Conservation (phyloP, 2,113 vertebrate genomes). For the Passer domesticus region DNA sequence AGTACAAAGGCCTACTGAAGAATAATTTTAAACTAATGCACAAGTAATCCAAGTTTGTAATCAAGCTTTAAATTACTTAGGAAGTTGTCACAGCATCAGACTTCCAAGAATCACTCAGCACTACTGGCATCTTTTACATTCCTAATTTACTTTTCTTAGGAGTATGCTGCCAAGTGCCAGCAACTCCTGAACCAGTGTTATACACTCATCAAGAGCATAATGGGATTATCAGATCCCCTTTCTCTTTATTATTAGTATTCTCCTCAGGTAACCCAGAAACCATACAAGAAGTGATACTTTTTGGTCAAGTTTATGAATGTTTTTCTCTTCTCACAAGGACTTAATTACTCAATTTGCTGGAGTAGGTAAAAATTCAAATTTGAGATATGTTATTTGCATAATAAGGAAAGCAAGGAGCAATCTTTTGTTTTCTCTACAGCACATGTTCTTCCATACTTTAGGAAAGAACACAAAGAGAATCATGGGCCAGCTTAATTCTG, state of each 20-base stretch:
- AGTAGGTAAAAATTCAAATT: background rate
- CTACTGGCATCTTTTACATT: background rate
- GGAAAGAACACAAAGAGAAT: background rate
- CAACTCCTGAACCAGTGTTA: background rate
- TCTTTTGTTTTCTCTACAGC: background rate
- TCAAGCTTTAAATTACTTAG: background rate
- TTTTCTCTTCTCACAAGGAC: background rate
- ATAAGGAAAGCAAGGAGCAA: background rate
- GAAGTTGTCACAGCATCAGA: background rate
- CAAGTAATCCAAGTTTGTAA: background rate
- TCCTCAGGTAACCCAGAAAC: background rate
- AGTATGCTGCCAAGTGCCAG: background rate
- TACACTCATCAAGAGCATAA: fast-evolving
- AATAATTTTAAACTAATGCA: background rate
- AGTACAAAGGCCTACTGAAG: background rate
- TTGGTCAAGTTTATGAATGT: background rate
- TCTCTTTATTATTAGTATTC: background rate
- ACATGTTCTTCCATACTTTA: background rate
- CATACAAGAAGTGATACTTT: background rate
- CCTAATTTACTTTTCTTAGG: background rate
- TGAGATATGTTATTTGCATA: background rate
- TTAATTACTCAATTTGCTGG: background rate
- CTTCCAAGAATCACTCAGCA: background rate
- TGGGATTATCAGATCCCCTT: background rate
- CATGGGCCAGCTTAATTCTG: background rate